Evolutionary conservation across 2,797 vertebrate genomes (phyloP).

Genomic region (Psittacula derbiana): DNA sequence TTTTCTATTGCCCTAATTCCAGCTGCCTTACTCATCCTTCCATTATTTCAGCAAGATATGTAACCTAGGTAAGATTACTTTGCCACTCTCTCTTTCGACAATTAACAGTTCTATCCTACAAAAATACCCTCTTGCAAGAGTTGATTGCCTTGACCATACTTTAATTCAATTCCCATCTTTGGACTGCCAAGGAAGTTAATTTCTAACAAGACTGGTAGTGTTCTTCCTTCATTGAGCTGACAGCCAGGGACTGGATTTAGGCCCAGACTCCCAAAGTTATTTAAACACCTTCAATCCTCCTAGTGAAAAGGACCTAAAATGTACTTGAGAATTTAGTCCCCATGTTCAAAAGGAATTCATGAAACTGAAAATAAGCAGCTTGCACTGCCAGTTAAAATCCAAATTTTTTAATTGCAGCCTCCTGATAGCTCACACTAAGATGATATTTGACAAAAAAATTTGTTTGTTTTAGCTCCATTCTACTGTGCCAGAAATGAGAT

Average conservation of each 20-base stretch:
- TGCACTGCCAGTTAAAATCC: neutral
- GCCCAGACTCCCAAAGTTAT: neutral
- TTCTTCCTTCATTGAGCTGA: neutral
- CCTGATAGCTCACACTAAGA: neutral
- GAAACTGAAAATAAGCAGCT: neutral
- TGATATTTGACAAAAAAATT: neutral
- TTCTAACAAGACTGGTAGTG: neutral
- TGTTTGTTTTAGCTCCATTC: neutral
- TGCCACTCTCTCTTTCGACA: neutral
- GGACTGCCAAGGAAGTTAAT: neutral
- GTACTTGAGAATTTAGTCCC: neutral
- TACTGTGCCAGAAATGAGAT: neutral
- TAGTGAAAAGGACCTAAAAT: neutral
- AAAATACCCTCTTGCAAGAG: neutral
- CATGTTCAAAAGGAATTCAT: neutral
- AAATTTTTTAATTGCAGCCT: neutral
- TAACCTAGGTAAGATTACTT: neutral
- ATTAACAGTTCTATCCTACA: neutral
- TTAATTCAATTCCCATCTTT: neutral
- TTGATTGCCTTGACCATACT: neutral
- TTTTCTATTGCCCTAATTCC: neutral
- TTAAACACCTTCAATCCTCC: neutral
- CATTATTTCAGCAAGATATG: neutral
- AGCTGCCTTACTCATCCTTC: neutral
- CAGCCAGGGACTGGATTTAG: conserved; percentile 12